phyloP scores from a whole-genome alignment of 1,140 invertebrate genomes.

The Sitophilus oryzae region DNA sequence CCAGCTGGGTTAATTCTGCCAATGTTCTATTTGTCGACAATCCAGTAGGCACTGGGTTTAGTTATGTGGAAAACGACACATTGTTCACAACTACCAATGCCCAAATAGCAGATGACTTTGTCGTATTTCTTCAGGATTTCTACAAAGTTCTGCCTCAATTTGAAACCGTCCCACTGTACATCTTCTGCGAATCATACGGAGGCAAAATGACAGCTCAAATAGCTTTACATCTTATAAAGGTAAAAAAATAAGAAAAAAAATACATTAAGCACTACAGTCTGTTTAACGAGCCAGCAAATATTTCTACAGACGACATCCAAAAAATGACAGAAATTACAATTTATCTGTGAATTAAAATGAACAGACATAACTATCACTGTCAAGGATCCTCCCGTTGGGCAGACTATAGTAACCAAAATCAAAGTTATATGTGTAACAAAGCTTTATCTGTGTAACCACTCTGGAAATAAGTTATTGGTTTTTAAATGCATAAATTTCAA shows the following conservation, averaged over 20 bases:
- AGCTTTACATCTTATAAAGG: conserved; percentile 55
- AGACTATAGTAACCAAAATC: too few species aligned
- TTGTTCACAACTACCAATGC: conserved; percentile 58
- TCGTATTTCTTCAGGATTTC: conserved; percentile 62
- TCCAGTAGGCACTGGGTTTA: conserved; percentile 84
- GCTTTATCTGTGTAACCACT: too few species aligned
- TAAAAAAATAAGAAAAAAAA: conserved; percentile 36
- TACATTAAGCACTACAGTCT: not conserved
- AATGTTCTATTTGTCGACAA: conserved; percentile 85
- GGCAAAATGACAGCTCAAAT: conserved; percentile 86
- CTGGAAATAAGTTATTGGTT: too few species aligned
- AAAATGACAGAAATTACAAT: too few species aligned
- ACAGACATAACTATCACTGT: too few species aligned
- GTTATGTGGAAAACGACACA: conserved; percentile 62
- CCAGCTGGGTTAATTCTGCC: conserved; percentile 66
- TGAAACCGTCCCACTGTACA: conserved; percentile 65
- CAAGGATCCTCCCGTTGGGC: too few species aligned
- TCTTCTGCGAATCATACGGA: conserved; percentile 81
- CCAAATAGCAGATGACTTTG: conserved; percentile 73
- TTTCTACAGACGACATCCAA: too few species aligned
- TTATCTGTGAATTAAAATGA: too few species aligned
- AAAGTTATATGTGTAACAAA: too few species aligned
- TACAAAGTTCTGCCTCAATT: conserved; percentile 59
- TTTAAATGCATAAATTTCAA: too few species aligned
- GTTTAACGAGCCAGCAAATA: too few species aligned